Evolutionary conservation across 2,888 invertebrate genomes (phyloP).

Genomic region (Iselma pallidipennis): DNA sequence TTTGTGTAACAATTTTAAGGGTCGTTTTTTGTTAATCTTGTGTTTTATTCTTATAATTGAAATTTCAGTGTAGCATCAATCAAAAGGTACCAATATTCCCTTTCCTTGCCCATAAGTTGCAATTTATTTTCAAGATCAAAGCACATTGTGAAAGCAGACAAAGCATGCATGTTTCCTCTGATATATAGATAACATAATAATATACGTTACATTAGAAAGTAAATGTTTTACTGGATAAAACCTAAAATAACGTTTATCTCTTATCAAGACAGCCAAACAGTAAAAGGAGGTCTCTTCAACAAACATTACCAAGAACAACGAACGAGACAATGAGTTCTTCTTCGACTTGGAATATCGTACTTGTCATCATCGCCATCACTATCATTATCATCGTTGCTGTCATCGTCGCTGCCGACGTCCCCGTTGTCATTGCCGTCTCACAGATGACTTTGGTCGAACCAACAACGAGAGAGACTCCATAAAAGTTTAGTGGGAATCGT

Average conservation of each 20-base stretch:
- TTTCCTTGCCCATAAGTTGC: too few relatives aligned
- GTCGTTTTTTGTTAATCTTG: too few relatives aligned
- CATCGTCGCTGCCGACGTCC: constrained; percentile 11
- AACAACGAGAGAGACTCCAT: constrained; percentile 30
- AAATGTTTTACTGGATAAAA: constrained; percentile 26
- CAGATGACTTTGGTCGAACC: constrained; percentile 16
- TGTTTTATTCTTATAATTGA: too few relatives aligned
- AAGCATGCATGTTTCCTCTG: too few relatives aligned
- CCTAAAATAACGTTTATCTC: constrained; percentile 34
- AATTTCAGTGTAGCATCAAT: too few relatives aligned
- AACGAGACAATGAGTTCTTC: not conserved
- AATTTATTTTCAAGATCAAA: not conserved
- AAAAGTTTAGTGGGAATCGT: constrained; percentile 42
- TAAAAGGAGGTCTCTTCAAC: not conserved
- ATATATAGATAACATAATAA: not conserved
- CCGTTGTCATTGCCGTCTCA: constrained; percentile 24
- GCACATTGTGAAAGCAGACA: not conserved
- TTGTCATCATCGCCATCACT: not conserved
- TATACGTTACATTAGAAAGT: constrained; percentile 4
- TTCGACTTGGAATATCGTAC: not conserved
- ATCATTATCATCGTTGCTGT: not conserved
- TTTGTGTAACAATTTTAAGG: too few relatives aligned
- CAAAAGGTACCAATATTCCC: too few relatives aligned
- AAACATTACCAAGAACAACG: not conserved
- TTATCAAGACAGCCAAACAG: constrained; percentile 17